Percentiles rank a stretch among this genome's conserved stretches.
Evolutionary conservation across 2,797 vertebrate genomes (phyloP).

Genomic region (Eupleurogrammus muticus): DNA sequence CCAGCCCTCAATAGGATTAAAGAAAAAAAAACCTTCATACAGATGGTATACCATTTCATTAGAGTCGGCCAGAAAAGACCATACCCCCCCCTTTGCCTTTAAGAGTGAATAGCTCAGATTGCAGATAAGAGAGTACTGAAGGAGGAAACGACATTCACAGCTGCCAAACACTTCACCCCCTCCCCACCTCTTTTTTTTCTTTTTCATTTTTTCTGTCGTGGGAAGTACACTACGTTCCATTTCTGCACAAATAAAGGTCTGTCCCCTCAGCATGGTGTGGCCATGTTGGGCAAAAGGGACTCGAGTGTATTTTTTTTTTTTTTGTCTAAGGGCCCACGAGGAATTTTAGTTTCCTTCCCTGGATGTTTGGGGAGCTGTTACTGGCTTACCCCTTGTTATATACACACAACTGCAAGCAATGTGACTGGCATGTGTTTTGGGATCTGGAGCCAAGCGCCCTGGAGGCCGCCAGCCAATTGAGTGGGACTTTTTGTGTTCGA

Average conservation of each 20-base stretch:
- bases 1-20: background rate
- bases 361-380: constrained; percentile 30
- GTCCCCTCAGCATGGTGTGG: constrained; percentile 37
- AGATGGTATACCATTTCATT: background rate
- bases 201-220: constrained; percentile 50
- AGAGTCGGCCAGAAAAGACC: constrained; percentile 8
- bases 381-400: constrained; percentile 34
- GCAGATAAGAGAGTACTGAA: constrained; percentile 56
- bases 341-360: constrained; percentile 24
- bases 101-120: constrained; percentile 51
- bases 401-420: constrained; percentile 15
- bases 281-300: constrained; percentile 40
- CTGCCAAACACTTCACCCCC: constrained; percentile 54
- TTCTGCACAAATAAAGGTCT: constrained; percentile 58
- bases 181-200: constrained; percentile 23
- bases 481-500: constrained; percentile 57
- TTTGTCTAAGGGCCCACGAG: background rate
- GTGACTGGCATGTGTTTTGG: constrained; percentile 48
- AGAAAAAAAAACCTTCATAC: background rate
- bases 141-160: constrained; percentile 59
- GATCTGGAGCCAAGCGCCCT: constrained; percentile 33
- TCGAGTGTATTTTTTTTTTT: background rate
- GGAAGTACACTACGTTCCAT: constrained; percentile 68
- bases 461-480: constrained; percentile 53
- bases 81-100: constrained; percentile 28